Base-by-base conservation (phyloP, 2,113 vertebrate genomes). In the Lichenostomus cassidix region DNA sequence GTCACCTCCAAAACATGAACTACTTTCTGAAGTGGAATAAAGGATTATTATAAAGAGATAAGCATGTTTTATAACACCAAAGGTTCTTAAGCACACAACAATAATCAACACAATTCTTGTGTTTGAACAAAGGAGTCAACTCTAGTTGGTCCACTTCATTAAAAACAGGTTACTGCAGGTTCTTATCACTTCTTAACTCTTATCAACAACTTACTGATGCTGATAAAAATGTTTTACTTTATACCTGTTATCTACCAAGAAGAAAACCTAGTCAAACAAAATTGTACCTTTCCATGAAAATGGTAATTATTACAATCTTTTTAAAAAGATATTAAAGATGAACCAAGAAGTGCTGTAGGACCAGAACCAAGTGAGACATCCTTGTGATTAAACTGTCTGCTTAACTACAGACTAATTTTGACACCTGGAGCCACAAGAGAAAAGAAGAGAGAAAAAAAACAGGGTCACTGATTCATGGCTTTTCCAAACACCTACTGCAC, bases 351-450 rank as follows among this genome's bases (percentile, higher is more conserved):
- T 5, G 23, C 41, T 76, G 39, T n/a, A 89, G 92, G 81, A 90
- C 31, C 44, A 89, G 46, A 75, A 83, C 11, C 74, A 60, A 91
- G 46, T 14, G 52, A 87, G 71, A 65, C 28, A 52, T 35, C 46
- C 68, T 74, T 59, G 80, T 75, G 82, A 82, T 68, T 78, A 73
- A 82, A 82, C 35, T 11, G 4, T 13, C 46, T 46, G 29, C 68
- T 96, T 93, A 95, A 95, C 88, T 89, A 85, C 77, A 85, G 80
- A 35, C 49, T 63, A 67, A 92, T 83, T 90, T 31, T 49, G 41
- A 87, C 23, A 17, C 5, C 29, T 47, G 27, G 27, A 60, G 44
- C 23, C 90, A 70, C 79, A 23, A 33, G 76, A 70, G 83, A 29
- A 56, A 49, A 81, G 35, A 18, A 11, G 2, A 35, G 4, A 31